Base-by-base conservation (phyloP, 2,113 vertebrate genomes). In the Cyanoramphus novaezelandiae region DNA sequence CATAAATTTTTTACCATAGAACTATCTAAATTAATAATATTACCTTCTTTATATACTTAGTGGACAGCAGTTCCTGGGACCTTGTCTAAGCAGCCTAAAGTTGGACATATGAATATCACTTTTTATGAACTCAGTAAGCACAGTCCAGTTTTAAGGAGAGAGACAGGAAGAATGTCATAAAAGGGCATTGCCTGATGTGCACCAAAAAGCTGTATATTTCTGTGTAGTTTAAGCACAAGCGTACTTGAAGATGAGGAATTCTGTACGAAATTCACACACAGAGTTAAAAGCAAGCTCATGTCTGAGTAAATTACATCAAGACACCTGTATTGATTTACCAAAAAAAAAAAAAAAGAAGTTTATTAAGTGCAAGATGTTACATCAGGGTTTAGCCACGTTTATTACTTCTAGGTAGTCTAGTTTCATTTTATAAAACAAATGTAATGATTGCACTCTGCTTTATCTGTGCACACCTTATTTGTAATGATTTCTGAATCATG, bases 401-500 rank as follows among this genome's bases (percentile, higher is more conserved):
- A 98, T 98, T 98, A 98, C 97, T 98, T 97, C 97, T 82, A 94
- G 95, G 97, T 97, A 91, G 79, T 86, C 67, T 96, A 91, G 92
- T 95, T 97, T 96, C 94, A 96, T 97, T 95, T 96, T 95, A 83
- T 75, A 80, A 97, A 97, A 97, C 88, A 97, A 97, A 96, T 71
- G 37, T 68, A 96, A 95, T 97, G 91, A 97, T 89, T 97, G 52
- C 60, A 63, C 19, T 95, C 55, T 96, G 50, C 49, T 95, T 98
- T 97, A 71, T 98, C 97, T 97, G 91, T 93, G 68, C 91, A 96
- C 95, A 98, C 60, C 94, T 98, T 94, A 95, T 97, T 98, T 97
- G 87, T 90, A 98, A 98, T 97, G 97, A 98, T 98, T 98, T 98
- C 95, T 97, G 79, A 93, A 90, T 95, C 95, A 92, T 11, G 35